Conservation (phyloP, 1,140 invertebrate species). For the Drosophila malerkotliana region DNA sequence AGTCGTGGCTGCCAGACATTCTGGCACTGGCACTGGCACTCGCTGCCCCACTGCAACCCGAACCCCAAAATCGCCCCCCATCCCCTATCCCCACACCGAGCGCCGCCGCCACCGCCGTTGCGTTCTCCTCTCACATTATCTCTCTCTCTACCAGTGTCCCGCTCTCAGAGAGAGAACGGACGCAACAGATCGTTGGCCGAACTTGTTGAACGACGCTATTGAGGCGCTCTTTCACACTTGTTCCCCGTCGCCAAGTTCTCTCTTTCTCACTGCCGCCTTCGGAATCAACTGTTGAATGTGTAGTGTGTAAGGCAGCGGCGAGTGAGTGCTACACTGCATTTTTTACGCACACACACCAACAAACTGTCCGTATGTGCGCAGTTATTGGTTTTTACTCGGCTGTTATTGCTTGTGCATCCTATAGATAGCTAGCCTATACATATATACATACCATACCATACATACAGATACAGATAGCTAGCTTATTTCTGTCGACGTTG, state of each 20-base stretch:
- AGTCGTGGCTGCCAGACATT: constrained; percentile 81
- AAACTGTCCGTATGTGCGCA: constrained; percentile 23
- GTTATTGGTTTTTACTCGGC: constrained; percentile 34
- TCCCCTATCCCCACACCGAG: constrained; percentile 21
- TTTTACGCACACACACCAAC: constrained; percentile 33
- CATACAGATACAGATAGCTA: constrained; percentile 11
- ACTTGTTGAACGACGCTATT: constrained; percentile 61
- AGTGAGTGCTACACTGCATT: constrained; percentile 40
- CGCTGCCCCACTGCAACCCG: constrained; percentile 10
- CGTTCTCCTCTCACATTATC: not conserved
- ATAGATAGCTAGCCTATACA: constrained; percentile 12
- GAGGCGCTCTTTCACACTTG: constrained; percentile 8
- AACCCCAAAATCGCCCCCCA: constrained; percentile 5
- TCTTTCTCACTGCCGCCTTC: constrained; percentile 9
- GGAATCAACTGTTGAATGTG: constrained; percentile 78
- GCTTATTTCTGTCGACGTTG: constrained; percentile 54
- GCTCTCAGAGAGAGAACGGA: constrained; percentile 3
- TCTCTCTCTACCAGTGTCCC: not conserved
- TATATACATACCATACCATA: not conserved
- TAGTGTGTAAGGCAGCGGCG: constrained; percentile 39
- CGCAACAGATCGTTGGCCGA: constrained; percentile 63
- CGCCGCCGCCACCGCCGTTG: too few relatives aligned
- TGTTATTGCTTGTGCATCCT: constrained; percentile 57
- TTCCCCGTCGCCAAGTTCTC: constrained; percentile 5
- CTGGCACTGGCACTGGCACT: constrained; percentile 65